phyloP scores from a whole-genome alignment of 2,888 invertebrate genomes.

The Nephrotoma flavescens region DNA sequence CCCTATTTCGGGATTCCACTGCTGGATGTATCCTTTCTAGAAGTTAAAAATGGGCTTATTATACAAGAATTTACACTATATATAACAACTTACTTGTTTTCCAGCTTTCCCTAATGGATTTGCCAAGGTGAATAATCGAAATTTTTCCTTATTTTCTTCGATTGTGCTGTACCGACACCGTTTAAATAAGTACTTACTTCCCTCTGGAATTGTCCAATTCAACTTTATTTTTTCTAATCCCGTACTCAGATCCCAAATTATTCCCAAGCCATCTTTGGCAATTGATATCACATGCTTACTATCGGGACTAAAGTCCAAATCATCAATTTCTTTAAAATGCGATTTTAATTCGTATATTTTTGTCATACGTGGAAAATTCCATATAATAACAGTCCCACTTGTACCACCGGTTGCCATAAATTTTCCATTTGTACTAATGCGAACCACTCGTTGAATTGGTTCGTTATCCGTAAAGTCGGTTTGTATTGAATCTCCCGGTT shows the following conservation, averaged over 20 bases:
- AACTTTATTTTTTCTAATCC: slow-evolving; percentile 55
- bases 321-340: slow-evolving; percentile 86
- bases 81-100: slow-evolving; percentile 31
- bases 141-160: slow-evolving; percentile 48
- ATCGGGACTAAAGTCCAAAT: slow-evolving; percentile 77
- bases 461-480: slow-evolving; percentile 68
- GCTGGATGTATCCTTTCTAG: slow-evolving; percentile 53
- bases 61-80: not conserved
- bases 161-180: slow-evolving; percentile 64
- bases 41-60: not conserved
- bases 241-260: slow-evolving; percentile 59
- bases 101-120: slow-evolving; percentile 64
- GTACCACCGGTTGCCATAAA: slow-evolving; percentile 84
- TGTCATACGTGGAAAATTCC: slow-evolving; percentile 74
- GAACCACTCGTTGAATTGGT: slow-evolving; percentile 74
- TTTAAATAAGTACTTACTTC: slow-evolving; percentile 68
- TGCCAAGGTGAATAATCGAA: slow-evolving; percentile 60
- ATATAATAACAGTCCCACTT: slow-evolving; percentile 74
- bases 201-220: slow-evolving; percentile 59
- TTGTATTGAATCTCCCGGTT: slow-evolving; percentile 66
- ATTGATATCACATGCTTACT: slow-evolving; percentile 65
- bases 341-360: slow-evolving; percentile 51
- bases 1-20: slow-evolving; percentile 58
- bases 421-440: slow-evolving; percentile 59
- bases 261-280: slow-evolving; percentile 72